phyloP scores from a whole-genome alignment of 2,113 vertebrate genomes.

The Archilochus colubris region DNA sequence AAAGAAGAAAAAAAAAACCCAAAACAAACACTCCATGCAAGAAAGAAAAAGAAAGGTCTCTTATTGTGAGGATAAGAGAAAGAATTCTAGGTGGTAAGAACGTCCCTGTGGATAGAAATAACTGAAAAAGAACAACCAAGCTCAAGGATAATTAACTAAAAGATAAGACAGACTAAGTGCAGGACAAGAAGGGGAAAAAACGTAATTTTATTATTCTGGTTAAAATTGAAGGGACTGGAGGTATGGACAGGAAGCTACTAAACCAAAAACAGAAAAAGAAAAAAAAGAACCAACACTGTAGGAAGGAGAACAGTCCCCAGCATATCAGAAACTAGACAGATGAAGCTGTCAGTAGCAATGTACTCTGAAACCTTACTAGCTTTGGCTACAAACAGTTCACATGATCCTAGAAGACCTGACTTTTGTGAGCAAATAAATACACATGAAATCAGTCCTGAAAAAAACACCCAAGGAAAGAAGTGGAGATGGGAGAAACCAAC shows the following conservation, averaged over 20 bases:
- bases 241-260: neutral
- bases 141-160: neutral
- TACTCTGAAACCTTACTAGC: neutral
- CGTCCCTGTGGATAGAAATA: neutral
- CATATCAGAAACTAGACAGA: neutral
- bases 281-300: neutral
- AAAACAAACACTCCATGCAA: too few species aligned
- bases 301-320: neutral
- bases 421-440: neutral
- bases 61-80: neutral
- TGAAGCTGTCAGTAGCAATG: neutral
- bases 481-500: neutral
- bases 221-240: neutral
- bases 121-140: neutral
- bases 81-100: neutral
- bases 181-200: neutral
- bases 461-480: neutral
- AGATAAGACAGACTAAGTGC: neutral
- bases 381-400: neutral
- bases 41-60: neutral
- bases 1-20: neutral
- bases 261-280: neutral
- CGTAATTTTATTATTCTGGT: neutral
- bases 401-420: neutral
- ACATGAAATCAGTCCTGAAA: neutral